phyloP scores from a whole-genome alignment of 2,113 vertebrate genomes.

The Leuciscus idus region DNA sequence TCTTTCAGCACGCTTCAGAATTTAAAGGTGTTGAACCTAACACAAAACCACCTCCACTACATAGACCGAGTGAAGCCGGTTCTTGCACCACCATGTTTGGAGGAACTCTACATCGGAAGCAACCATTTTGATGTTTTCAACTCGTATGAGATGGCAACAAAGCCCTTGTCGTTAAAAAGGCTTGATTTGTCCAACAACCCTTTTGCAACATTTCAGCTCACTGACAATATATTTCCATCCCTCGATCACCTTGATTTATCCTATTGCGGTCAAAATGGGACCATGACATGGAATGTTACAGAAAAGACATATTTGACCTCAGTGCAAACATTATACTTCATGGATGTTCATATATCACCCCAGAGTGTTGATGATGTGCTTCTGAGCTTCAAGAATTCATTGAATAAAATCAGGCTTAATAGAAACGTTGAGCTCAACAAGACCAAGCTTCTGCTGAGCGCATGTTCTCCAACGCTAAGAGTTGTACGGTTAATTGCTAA shows the following conservation, averaged over 20 bases:
- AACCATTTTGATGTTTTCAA: conserved; percentile 42
- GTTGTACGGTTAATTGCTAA: conserved; percentile 66
- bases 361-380: conserved; percentile 54
- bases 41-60: conserved; percentile 36
- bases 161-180: conserved; percentile 31
- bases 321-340: conserved; percentile 67
- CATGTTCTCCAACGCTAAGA: conserved; percentile 70
- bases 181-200: conserved; percentile 49
- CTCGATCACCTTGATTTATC: conserved; percentile 65
- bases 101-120: conserved; percentile 42
- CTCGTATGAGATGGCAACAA: conserved; percentile 43
- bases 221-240: conserved; percentile 66
- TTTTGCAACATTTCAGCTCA: conserved; percentile 61
- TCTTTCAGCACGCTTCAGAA: conserved; percentile 44
- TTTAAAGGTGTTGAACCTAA: conserved; percentile 49
- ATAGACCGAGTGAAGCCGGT: conserved; percentile 35
- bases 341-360: conserved; percentile 57
- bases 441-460: conserved; percentile 62
- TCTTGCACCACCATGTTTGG: conserved; percentile 21
- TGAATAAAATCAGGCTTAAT: conserved; percentile 66
- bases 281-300: conserved; percentile 61
- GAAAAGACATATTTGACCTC: conserved; percentile 61
- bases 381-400: conserved; percentile 63
- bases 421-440: conserved; percentile 56
- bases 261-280: conserved; percentile 25